Base-by-base conservation (phyloP, 2,888 invertebrate genomes). In the Pollenia angustigena region DNA sequence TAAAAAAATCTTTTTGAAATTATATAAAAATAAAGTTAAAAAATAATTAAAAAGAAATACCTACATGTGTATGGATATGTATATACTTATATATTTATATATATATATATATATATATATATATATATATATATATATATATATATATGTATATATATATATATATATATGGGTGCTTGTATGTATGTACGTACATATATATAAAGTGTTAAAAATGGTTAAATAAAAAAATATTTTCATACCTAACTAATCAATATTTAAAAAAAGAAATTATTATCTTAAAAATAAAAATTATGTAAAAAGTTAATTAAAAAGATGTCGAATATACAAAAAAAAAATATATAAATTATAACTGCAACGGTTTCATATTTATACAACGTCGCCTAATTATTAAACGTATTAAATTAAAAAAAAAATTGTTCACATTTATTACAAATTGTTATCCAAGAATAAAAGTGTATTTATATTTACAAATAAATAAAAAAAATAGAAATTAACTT, bases 21-120 rank as follows among this genome's bases (percentile, higher is more conserved):
- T 69, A 71, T n/a, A 60, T 10, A 23, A 56, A 78, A 68, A 79
- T 50, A 81, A 64, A 83, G 68, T 44, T 64, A 66, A 52, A 78
- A 32, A 75, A 1, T 23, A 62, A 69, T 68, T 60, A 68, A 32
- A 32, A 32, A 32, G 4, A 32, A 32, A 32, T 32, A 4, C 32
- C n/a, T n/a, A n/a, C n/a, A n/a, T n/a, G n/a, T n/a, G n/a, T n/a
- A n/a, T n/a, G n/a, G n/a, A n/a, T n/a, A n/a, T n/a, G n/a, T n/a
- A n/a, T n/a, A n/a, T n/a, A n/a, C n/a, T n/a, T n/a, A 32, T 32
- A 60, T 48, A 18, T 56, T 23, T 56, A 12, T 4, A 9, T 58
- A 7, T 32, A 4, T 52, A 32, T 2, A 60, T 40, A 40, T 9
- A 18, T n/a, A 3, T 40, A 40, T 9, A 42, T 23, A 62, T n/a